These are phyloP conservation scores for Isaurus tuberculatus DNA, from an alignment of 92 coral and sea anemone species.

Conservation along the genomic window DNA sequence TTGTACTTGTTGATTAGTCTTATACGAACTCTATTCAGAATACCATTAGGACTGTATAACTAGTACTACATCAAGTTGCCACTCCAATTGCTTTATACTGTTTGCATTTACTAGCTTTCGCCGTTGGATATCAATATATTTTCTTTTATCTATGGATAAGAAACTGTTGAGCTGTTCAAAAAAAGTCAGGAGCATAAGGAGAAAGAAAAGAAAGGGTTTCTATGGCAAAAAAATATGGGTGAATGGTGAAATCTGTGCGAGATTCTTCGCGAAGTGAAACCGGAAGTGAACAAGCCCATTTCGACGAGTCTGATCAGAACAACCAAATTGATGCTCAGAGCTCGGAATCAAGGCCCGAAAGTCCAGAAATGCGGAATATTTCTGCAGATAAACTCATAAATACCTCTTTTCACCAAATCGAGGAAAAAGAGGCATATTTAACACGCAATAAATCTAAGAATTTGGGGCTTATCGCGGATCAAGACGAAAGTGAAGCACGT, in stretches of 20 bases:
- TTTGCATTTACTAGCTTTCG: neutral
- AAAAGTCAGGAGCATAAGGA: conserved; percentile 34
- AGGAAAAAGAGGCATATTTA: conserved; percentile 7
- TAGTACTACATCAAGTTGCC: conserved; percentile 12
- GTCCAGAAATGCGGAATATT: conserved; percentile 14
- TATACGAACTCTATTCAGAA: neutral
- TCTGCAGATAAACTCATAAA: conserved; percentile 8
- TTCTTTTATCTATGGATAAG: conserved; percentile 3
- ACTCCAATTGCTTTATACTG: neutral
- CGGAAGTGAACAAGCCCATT: conserved; percentile 24
- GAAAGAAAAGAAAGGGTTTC: conserved; percentile 38
- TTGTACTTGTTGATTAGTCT: conserved; percentile 20
- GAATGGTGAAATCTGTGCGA: conserved; percentile 14
- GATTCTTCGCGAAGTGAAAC: conserved; percentile 29
- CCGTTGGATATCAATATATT: conserved; percentile 11
- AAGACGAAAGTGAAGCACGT: conserved; percentile 4
- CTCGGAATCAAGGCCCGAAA: conserved; percentile 6
- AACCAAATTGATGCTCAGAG: neutral
- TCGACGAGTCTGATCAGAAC: neutral
- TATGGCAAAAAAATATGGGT: conserved; percentile 19
- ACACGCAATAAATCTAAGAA: conserved; percentile 15
- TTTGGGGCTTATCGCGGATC: conserved; percentile 5
- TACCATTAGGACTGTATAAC: neutral
- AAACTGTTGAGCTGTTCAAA: conserved; percentile 11
- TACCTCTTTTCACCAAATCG: conserved; percentile 11